Percentiles rank a stretch among this genome's conserved stretches.
Conservation (phyloP, 2,888 invertebrate genomes). For the Mellilla xanthometata region DNA sequence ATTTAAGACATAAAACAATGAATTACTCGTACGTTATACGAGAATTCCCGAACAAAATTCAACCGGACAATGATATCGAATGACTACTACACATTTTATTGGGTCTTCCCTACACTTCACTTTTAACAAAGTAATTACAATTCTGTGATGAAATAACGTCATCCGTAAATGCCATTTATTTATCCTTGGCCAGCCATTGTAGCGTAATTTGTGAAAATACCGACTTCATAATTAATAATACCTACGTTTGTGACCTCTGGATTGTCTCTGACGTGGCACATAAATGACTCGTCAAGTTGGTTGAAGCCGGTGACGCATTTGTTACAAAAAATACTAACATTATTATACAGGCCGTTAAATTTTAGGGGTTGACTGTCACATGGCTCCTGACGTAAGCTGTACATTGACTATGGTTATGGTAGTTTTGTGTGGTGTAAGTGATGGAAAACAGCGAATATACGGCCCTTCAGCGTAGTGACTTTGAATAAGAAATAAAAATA, state of each 20-base stretch:
- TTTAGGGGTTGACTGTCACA: slow-evolving; percentile 26
- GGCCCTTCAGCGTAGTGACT: too few species aligned
- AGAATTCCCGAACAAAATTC: too few species aligned
- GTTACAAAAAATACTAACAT: slow-evolving; percentile 17
- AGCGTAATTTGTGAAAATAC: not conserved
- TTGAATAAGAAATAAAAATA: too few species aligned
- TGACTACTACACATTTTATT: too few species aligned
- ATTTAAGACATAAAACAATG: too few species aligned
- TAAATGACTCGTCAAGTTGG: slow-evolving; percentile 3
- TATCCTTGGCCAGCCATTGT: not conserved
- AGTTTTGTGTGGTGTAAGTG: slow-evolving; percentile 8
- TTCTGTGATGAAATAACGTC: not conserved
- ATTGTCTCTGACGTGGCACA: slow-evolving; percentile 13
- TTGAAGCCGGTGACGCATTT: slow-evolving; percentile 26
- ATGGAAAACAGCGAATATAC: slow-evolving; percentile 1
- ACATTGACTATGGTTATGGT: slow-evolving; percentile 25
- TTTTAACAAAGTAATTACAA: not conserved
- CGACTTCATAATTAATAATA: not conserved
- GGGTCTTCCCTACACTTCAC: not conserved
- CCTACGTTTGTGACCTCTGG: slow-evolving; percentile 7
- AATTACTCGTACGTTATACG: too few species aligned
- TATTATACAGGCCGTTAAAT: slow-evolving; percentile 23
- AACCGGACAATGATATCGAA: too few species aligned
- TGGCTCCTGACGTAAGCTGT: slow-evolving; percentile 22
- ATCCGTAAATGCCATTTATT: not conserved